Percentiles rank a stretch among this genome's conserved stretches.
These are phyloP conservation scores for Aleiodes leptofemur DNA, from an alignment of 2,888 invertebrate species.

Conservation along the genomic window DNA sequence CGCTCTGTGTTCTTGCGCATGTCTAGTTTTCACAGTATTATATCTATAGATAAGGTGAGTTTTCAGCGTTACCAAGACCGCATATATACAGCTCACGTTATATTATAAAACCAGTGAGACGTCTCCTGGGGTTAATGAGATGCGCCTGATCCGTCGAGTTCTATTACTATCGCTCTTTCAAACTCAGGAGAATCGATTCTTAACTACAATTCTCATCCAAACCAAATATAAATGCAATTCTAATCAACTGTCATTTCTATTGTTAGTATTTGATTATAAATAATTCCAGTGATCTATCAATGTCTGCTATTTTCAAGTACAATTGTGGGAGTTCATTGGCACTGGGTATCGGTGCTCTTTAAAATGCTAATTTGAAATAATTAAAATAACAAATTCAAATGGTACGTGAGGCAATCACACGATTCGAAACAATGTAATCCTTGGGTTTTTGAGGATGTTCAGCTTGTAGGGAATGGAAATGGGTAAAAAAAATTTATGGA, in stretches of 20 bases:
- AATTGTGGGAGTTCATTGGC: constrained; percentile 13
- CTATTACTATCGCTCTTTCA: constrained; percentile 12
- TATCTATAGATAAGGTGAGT: constrained; percentile 8
- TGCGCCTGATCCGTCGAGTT: constrained; percentile 51
- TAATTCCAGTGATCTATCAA: no score
- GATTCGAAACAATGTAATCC: constrained; percentile 54
- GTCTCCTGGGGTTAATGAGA: constrained; percentile 53
- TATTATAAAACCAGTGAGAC: constrained; percentile 39
- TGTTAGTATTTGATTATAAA: no score
- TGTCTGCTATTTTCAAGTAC: not conserved
- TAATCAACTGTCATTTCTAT: no score
- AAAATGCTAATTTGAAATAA: constrained; percentile 67
- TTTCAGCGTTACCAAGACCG: constrained; percentile 25
- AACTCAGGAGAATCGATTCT: constrained; percentile 17
- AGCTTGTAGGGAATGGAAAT: no score
- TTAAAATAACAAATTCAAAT: constrained; percentile 69
- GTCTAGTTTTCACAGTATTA: not conserved
- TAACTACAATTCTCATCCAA: constrained; percentile 8
- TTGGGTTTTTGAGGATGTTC: constrained; percentile 24
- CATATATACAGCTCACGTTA: constrained; percentile 27
- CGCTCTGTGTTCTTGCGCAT: constrained; percentile 29
- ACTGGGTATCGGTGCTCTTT: constrained; percentile 54
- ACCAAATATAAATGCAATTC: not conserved
- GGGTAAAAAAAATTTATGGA: no score
- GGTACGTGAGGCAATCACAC: constrained; percentile 62